These are phyloP conservation scores for Tethea ocularis DNA, from an alignment of 2,888 invertebrate species.

Conservation along the genomic window DNA sequence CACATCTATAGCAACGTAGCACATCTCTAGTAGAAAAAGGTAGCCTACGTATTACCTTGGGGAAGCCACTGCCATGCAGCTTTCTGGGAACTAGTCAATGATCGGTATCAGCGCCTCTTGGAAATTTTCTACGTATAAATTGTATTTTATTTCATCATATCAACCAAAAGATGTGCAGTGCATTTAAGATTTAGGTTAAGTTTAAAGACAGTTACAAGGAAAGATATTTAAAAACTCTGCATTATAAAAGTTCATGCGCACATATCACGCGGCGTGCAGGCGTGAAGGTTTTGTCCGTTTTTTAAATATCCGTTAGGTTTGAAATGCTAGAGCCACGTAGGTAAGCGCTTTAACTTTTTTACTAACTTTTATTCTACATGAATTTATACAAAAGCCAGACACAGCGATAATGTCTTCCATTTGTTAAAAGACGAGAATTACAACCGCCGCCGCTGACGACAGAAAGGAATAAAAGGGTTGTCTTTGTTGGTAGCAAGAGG, in stretches of 20 bases:
- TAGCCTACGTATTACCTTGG: no score
- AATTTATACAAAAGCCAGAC: slow-evolving; percentile 78
- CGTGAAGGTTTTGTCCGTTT: slow-evolving; percentile 53
- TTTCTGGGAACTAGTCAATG: no score
- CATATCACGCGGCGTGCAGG: slow-evolving; percentile 28
- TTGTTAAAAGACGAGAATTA: slow-evolving; percentile 78
- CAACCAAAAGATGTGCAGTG: no score
- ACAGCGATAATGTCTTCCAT: slow-evolving; percentile 78
- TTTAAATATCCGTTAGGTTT: slow-evolving; percentile 64
- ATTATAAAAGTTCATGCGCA: slow-evolving; percentile 44
- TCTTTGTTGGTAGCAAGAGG: slow-evolving; percentile 67
- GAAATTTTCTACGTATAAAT: no score
- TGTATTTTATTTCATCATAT: no score
- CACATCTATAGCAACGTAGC: no score
- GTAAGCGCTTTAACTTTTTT: slow-evolving; percentile 72
- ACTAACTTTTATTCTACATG: slow-evolving; percentile 72
- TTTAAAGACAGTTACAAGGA: background rate
- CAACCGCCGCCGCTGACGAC: slow-evolving; percentile 64
- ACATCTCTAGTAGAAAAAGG: no score
- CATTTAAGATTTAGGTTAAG: no score
- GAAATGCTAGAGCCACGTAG: slow-evolving; percentile 61
- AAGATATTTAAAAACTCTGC: slow-evolving; percentile 16
- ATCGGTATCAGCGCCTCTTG: no score
- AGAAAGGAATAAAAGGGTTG: slow-evolving; percentile 73
- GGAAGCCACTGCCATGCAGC: no score